These are phyloP conservation scores for Dorcus hopei DNA, from an alignment of 2,888 invertebrate species.

Conservation along the genomic window DNA sequence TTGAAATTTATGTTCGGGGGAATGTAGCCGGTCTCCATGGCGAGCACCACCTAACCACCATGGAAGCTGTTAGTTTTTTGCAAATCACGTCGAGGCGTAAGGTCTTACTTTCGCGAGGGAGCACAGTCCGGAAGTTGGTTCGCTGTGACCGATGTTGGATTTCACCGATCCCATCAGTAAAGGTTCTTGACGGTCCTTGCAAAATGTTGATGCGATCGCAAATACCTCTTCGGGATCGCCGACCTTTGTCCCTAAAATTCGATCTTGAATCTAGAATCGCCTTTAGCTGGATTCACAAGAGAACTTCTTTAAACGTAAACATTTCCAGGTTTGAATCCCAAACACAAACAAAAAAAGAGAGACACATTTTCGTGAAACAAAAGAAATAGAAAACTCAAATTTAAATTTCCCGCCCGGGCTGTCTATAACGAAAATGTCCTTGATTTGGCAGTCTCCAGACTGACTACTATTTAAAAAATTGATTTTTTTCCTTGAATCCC, in stretches of 20 bases:
- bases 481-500: too few species aligned
- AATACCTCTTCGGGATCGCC: slow-evolving; percentile 91
- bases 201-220: slow-evolving; percentile 78
- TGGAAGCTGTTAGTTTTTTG: background rate
- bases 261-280: background rate
- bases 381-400: too few species aligned
- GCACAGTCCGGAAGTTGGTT: slow-evolving; percentile 80
- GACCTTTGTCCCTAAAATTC: slow-evolving; percentile 55
- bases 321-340: too few species aligned
- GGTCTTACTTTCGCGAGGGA: background rate
- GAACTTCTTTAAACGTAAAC: too few species aligned
- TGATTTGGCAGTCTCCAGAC: too few species aligned
- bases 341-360: too few species aligned
- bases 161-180: slow-evolving; percentile 87
- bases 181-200: slow-evolving; percentile 70
- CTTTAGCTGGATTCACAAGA: too few species aligned
- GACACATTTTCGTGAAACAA: too few species aligned
- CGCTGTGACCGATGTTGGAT: slow-evolving; percentile 91
- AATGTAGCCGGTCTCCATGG: slow-evolving; percentile 75
- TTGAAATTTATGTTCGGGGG: slow-evolving; percentile 83
- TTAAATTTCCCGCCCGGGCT: too few species aligned
- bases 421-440: too few species aligned
- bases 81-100: background rate
- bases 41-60: slow-evolving; percentile 54
- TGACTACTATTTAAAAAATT: too few species aligned